Conservation (phyloP, 2,888 invertebrate genomes). For the Eulithis testata region DNA sequence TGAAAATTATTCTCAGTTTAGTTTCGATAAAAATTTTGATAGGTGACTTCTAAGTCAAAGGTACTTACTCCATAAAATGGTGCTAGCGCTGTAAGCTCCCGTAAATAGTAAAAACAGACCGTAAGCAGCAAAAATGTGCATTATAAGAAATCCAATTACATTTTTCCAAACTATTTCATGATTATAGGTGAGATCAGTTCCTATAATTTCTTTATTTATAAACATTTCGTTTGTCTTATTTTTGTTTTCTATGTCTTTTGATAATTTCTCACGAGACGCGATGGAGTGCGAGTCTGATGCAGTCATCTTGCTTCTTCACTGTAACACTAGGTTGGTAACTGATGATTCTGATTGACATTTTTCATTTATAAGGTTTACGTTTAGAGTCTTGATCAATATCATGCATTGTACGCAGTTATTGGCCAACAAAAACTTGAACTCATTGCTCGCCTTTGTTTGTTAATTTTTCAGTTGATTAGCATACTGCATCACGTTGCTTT, state of each 20-base stretch:
- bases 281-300: not conserved
- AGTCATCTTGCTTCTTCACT: constrained; percentile 3
- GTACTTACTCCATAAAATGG: constrained; percentile 7
- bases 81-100: not conserved
- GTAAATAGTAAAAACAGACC: not conserved
- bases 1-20: not conserved
- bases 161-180: constrained; percentile 4
- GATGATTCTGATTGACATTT: not conserved
- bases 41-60: too few species aligned
- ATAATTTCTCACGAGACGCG: not conserved
- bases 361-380: not conserved
- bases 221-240: not conserved
- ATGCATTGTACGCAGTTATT: not conserved
- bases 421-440: not conserved
- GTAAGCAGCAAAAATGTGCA: not conserved
- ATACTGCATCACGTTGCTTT: not conserved
- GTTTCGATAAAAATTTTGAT: not conserved
- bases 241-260: constrained; percentile 1
- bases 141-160: not conserved
- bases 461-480: not conserved
- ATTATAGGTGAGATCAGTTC: constrained; percentile 1
- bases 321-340: not conserved
- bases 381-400: not conserved
- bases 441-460: not conserved
- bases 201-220: not conserved